Conservation (phyloP, 2,888 invertebrate genomes). For the Julus scanicus region DNA sequence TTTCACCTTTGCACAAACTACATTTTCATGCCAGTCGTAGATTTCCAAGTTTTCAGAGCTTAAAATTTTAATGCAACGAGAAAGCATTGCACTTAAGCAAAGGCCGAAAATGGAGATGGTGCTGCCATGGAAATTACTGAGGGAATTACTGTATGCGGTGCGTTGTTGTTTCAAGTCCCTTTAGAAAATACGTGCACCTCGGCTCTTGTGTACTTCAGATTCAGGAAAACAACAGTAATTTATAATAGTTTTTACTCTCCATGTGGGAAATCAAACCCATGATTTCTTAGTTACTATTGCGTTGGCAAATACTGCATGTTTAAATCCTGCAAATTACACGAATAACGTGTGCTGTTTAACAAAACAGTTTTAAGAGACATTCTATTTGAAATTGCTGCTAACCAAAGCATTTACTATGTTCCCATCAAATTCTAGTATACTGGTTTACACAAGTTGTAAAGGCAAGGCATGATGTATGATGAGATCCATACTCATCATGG, state of each 20-base stretch:
- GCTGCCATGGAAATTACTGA: not conserved
- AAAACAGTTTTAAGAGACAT: too few species aligned
- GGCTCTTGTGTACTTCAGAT: not conserved
- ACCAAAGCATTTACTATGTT: too few species aligned
- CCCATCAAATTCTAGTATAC: too few species aligned
- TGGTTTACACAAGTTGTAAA: too few species aligned
- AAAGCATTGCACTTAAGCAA: not conserved
- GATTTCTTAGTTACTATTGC: not conserved
- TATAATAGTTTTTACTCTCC: not conserved
- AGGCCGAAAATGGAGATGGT: not conserved
- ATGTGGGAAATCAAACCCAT: not conserved
- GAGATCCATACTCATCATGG: too few species aligned
- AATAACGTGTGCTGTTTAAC: too few species aligned
- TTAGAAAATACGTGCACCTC: not conserved
- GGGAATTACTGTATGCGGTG: not conserved
- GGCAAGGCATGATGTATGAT: too few species aligned
- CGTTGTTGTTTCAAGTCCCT: not conserved
- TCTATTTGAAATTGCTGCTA: too few species aligned
- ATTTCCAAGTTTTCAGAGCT: not conserved
- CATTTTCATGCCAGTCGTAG: not conserved
- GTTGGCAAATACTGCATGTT: not conserved
- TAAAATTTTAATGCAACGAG: not conserved
- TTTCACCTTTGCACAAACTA: not conserved
- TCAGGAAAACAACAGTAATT: not conserved
- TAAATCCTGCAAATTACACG: too few species aligned